phyloP scores from a whole-genome alignment of 2,113 vertebrate genomes.

The Oceanites oceanicus region DNA sequence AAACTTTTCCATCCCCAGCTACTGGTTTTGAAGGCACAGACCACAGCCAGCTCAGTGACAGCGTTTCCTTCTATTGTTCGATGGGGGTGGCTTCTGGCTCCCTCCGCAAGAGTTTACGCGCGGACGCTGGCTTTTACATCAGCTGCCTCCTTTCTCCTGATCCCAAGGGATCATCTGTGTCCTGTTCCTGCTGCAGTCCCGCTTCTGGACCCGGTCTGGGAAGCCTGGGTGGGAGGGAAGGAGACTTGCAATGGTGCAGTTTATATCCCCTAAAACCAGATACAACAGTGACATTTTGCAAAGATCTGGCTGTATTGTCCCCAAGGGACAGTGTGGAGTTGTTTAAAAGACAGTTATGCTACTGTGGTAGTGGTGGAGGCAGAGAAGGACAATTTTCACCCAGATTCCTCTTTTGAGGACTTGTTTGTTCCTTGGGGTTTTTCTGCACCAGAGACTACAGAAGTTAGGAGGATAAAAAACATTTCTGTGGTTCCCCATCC shows the following conservation, averaged over 20 bases:
- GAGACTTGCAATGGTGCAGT: neutral
- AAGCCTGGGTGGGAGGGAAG: neutral
- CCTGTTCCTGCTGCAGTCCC: neutral
- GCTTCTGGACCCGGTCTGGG: neutral
- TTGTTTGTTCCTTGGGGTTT: neutral
- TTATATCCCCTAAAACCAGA: neutral
- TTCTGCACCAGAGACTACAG: neutral
- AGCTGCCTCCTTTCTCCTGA: neutral
- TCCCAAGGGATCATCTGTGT: neutral
- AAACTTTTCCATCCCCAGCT: neutral
- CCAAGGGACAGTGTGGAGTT: neutral
- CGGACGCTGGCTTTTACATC: neutral
- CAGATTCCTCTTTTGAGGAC: neutral
- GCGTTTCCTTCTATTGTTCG: neutral
- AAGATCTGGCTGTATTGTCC: neutral
- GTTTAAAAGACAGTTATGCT: neutral
- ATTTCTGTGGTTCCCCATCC: neutral
- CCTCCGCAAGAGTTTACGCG: fast-evolving
- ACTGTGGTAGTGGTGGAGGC: neutral
- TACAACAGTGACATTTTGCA: neutral
- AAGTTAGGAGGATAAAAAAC: neutral
- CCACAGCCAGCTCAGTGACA: neutral
- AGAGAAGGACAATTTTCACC: neutral
- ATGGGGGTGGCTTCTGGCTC: neutral
- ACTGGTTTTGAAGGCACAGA: neutral